A percentile compares a stretch with the other conserved stretches of the same genome.
phyloP scores from a whole-genome alignment of 2,113 vertebrate genomes.

The Brevimyrus niger region DNA sequence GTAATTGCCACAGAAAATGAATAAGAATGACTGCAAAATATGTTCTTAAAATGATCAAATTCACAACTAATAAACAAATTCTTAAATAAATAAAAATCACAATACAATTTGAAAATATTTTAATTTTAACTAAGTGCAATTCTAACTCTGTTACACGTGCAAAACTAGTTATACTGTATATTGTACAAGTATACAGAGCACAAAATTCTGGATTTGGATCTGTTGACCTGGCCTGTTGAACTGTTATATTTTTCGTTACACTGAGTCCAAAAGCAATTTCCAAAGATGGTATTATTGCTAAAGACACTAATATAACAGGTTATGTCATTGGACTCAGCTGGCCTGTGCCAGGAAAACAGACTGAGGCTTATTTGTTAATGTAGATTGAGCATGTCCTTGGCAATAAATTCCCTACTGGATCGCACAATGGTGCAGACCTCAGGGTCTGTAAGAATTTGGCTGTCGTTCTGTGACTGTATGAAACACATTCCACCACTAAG shows the following conservation, averaged over 20 bases:
- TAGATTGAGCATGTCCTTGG: not conserved
- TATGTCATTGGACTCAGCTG: not conserved
- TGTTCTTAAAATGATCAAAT: too few relatives aligned
- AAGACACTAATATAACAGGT: not conserved
- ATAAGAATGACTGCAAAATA: too few relatives aligned
- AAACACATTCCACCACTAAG: not conserved
- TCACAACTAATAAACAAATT: too few relatives aligned
- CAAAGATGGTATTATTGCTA: not conserved
- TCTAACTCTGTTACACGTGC: too few relatives aligned
- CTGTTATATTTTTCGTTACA: not conserved
- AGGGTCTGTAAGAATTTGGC: not conserved
- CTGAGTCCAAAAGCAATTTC: not conserved
- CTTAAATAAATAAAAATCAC: too few relatives aligned
- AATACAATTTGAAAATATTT: too few relatives aligned
- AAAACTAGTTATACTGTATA: not conserved
- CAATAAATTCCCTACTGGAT: not conserved
- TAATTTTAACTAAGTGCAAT: too few relatives aligned
- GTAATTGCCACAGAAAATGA: too few relatives aligned
- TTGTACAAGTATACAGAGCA: not conserved
- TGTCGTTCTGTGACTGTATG: not conserved
- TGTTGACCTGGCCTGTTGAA: not conserved
- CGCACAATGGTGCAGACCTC: not conserved
- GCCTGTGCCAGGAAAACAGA: not conserved
- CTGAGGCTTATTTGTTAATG: not conserved
- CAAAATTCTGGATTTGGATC: not conserved